Evolutionary conservation across 2,888 invertebrate species (phyloP).

Genomic region (Ophion ellenae): DNA sequence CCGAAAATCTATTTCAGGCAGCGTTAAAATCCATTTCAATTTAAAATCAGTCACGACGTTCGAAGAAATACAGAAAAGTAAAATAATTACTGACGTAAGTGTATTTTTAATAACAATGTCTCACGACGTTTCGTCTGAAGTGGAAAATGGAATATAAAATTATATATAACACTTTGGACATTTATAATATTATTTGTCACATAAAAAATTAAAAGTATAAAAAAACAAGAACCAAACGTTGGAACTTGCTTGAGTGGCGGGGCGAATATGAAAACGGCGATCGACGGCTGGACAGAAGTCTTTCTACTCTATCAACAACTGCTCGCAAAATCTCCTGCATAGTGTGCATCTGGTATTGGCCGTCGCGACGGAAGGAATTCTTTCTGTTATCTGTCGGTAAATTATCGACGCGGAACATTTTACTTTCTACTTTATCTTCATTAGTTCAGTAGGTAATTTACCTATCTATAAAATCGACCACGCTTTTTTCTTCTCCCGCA

Average conservation of each 20-base stretch:
- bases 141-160: too few relatives aligned
- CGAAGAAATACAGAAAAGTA: too few relatives aligned
- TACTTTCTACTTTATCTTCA: background rate
- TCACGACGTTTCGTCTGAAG: too few relatives aligned
- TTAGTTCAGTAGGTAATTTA: background rate
- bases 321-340: background rate
- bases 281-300: background rate
- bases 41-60: too few relatives aligned
- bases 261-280: background rate
- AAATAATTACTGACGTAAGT: too few relatives aligned
- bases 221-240: background rate
- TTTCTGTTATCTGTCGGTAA: background rate
- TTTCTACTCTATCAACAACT: background rate
- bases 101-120: too few relatives aligned
- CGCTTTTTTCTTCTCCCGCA: background rate
- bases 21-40: too few relatives aligned
- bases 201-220: background rate
- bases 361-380: background rate
- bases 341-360: background rate
- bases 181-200: background rate
- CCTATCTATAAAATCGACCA: background rate
- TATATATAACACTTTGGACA: too few relatives aligned
- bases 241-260: background rate
- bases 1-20: too few relatives aligned
- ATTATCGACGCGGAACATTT: background rate